A percentile compares a stretch with the other conserved stretches of the same genome.
phyloP scores from a whole-genome alignment of 2,113 vertebrate species.

The Illadopsis cleaveri region DNA sequence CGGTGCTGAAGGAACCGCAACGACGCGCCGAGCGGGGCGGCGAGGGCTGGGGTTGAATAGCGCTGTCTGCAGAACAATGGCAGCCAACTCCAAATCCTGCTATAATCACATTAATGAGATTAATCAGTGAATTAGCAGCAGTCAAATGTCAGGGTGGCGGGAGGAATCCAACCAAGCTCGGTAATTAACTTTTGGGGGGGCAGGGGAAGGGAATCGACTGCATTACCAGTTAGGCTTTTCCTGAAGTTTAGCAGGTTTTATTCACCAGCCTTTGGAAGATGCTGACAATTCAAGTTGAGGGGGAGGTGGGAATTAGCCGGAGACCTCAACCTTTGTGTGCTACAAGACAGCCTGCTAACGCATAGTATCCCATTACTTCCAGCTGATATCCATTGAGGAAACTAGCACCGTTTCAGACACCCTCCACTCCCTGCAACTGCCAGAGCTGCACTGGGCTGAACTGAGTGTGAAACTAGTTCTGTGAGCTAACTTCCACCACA shows the following conservation, averaged over 20 bases:
- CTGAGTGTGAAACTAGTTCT: background rate
- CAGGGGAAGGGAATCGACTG: background rate
- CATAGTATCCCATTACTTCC: background rate
- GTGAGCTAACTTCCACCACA: background rate
- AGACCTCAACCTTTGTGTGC: background rate
- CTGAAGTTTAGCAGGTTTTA: constrained; percentile 35
- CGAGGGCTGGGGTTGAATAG: constrained; percentile 63
- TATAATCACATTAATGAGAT: constrained; percentile 90
- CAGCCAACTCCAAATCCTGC: constrained; percentile 81
- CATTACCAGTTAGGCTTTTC: background rate
- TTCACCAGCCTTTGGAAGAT: background rate
- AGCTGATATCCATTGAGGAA: constrained; percentile 25
- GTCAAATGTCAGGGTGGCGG: constrained; percentile 84
- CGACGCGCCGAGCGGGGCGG: constrained; percentile 56
- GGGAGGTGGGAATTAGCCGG: background rate
- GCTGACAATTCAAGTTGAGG: background rate
- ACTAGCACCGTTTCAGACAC: background rate
- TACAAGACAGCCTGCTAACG: background rate
- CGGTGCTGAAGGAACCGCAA: constrained; percentile 72
- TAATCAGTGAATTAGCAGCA: constrained; percentile 89
- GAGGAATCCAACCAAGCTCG: constrained; percentile 77
- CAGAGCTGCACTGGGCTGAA: background rate
- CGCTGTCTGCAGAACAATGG: constrained; percentile 79
- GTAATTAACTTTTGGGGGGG: constrained; percentile 81
- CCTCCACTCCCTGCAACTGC: background rate